Evolutionary conservation across 1,140 invertebrate species (phyloP).

Genomic region (Platyura marginata): DNA sequence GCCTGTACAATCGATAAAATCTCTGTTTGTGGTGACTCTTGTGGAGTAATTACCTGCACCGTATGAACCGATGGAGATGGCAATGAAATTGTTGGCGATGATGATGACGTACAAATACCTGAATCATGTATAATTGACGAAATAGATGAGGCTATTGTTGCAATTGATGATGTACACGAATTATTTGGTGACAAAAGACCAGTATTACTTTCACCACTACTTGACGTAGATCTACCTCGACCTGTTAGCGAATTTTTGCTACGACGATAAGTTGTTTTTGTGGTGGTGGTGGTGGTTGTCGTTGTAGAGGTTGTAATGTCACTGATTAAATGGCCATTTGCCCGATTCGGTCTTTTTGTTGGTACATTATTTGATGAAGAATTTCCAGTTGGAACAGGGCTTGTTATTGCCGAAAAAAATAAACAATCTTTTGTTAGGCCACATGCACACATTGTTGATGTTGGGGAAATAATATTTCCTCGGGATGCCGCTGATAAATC

Average conservation of each 20-base stretch:
- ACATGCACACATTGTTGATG: constrained; percentile 42
- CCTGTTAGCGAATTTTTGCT: constrained; percentile 6
- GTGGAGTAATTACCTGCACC: neutral
- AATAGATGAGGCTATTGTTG: constrained; percentile 13
- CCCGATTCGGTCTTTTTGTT: neutral
- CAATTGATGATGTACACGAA: constrained; percentile 11
- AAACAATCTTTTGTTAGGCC: constrained; percentile 29
- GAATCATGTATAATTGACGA: constrained; percentile 20
- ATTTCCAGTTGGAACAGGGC: neutral
- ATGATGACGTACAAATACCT: constrained; percentile 21
- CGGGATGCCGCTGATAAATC: constrained; percentile 33
- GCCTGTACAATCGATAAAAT: neutral
- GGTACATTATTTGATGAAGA: too few relatives aligned
- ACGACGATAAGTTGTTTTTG: constrained; percentile 19
- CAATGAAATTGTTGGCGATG: constrained; percentile 18
- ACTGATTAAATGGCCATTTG: neutral
- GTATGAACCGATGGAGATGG: constrained; percentile 11
- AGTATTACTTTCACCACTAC: constrained; percentile 19
- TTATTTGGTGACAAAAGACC: constrained; percentile 9
- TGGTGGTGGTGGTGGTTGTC: constrained; percentile 17
- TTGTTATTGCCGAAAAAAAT: constrained; percentile 10
- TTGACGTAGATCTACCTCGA: constrained; percentile 18
- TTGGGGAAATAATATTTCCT: constrained; percentile 20
- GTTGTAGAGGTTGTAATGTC: constrained; percentile 14
- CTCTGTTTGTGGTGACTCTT: neutral